Percentiles rank a stretch among this genome's conserved stretches.
phyloP scores from a whole-genome alignment of 1,140 invertebrate genomes.

The Hypothenemus hampei region DNA sequence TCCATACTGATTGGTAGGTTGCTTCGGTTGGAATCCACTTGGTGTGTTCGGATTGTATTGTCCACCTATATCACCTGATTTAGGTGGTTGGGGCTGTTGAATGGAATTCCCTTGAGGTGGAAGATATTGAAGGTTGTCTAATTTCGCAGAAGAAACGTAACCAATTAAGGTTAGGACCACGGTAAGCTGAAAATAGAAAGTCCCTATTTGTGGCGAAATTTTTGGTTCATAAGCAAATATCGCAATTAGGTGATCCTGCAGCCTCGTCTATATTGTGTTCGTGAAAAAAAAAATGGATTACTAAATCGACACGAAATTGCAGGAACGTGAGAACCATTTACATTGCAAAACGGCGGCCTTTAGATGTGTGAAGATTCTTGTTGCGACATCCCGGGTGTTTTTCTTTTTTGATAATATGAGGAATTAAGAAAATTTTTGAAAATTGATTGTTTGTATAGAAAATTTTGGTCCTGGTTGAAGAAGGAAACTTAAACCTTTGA shows the following conservation, averaged over 20 bases:
- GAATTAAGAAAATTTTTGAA: too few species aligned
- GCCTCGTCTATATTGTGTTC: not conserved
- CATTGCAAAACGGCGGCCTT: not conserved
- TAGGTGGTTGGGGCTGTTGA: not conserved
- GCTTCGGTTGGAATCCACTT: too few species aligned
- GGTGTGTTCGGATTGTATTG: too few species aligned
- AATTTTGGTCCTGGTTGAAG: too few species aligned
- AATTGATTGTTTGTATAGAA: too few species aligned
- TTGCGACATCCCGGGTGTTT: too few species aligned
- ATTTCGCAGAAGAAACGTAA: constrained; percentile 11
- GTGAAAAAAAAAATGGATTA: constrained; percentile 2
- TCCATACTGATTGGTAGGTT: constrained; percentile 5
- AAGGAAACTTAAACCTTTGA: too few species aligned
- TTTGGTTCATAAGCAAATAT: not conserved
- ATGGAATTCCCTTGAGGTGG: constrained; percentile 20
- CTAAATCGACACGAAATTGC: not conserved
- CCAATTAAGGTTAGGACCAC: constrained; percentile 7
- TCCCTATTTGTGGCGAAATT: not conserved
- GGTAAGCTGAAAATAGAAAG: constrained; percentile 6
- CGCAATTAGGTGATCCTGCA: not conserved
- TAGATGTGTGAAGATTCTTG: not conserved
- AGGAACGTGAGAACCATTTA: not conserved
- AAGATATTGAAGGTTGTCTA: constrained; percentile 20
- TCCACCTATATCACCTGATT: not conserved
- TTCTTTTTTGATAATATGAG: too few species aligned